phyloP scores from a whole-genome alignment of 2,888 invertebrate genomes.

The Reticulitermes lucifugus region DNA sequence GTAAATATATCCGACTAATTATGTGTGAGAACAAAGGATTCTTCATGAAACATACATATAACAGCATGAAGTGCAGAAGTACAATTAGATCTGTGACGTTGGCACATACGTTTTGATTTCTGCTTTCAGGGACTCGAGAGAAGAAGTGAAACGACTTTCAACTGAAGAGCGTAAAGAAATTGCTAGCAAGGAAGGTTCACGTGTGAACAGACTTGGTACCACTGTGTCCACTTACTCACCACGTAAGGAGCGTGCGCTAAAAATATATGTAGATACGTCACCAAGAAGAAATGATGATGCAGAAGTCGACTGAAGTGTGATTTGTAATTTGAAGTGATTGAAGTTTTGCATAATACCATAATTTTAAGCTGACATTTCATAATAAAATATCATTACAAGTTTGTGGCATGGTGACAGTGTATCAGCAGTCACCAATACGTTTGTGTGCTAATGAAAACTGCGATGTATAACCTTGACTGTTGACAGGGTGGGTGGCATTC shows the following conservation, averaged over 20 bases:
- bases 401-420: constrained; percentile 27
- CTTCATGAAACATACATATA: background rate
- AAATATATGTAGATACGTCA: constrained; percentile 75
- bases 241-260: constrained; percentile 76
- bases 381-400: constrained; percentile 17
- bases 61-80: background rate
- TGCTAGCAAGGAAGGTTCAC: constrained; percentile 67
- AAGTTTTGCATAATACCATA: constrained; percentile 21
- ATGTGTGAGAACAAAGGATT: no score
- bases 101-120: background rate
- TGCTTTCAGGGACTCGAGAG: constrained; percentile 71
- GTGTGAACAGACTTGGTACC: constrained; percentile 64
- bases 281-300: constrained; percentile 52
- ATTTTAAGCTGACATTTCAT: constrained; percentile 17
- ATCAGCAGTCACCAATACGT: constrained; percentile 3
- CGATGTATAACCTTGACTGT: constrained; percentile 7
- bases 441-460: constrained; percentile 28
- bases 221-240: constrained; percentile 68
- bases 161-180: constrained; percentile 73
- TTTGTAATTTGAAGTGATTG: constrained; percentile 32
- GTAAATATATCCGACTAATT: no score
- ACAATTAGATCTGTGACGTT: background rate
- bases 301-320: constrained; percentile 49
- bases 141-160: constrained; percentile 69
- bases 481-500: constrained; percentile 39